phyloP scores from a whole-genome alignment of 2,113 vertebrate genomes.

The Upupa epops region DNA sequence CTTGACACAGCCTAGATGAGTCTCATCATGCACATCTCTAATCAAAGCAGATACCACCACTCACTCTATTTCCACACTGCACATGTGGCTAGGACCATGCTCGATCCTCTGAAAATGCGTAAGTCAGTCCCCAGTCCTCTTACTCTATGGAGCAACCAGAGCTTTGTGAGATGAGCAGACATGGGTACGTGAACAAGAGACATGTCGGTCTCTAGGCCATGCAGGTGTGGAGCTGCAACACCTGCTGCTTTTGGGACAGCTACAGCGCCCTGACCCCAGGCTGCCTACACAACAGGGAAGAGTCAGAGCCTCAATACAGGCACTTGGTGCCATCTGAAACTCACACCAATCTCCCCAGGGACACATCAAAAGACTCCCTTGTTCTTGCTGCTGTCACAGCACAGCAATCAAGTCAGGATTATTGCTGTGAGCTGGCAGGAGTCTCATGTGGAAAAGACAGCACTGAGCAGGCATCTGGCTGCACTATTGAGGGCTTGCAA shows the following conservation, averaged over 20 bases:
- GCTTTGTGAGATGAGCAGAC: no score
- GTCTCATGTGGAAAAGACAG: neutral
- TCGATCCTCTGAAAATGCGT: neutral
- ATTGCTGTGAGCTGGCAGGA: neutral
- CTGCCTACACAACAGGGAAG: rapidly evolving
- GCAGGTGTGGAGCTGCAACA: neutral
- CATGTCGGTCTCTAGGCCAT: neutral
- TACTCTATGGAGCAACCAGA: no score
- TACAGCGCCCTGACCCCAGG: rapidly evolving
- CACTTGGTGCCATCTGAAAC: neutral
- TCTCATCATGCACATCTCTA: neutral
- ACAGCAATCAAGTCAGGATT: neutral
- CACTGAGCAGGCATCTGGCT: neutral
- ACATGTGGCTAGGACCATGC: rapidly evolving
- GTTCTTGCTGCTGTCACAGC: rapidly evolving
- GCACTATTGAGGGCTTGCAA: neutral
- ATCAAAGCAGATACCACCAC: rapidly evolving
- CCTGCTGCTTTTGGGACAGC: neutral
- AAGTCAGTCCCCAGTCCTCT: neutral
- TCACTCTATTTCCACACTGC: neutral
- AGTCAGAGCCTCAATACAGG: neutral
- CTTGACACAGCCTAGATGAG: neutral
- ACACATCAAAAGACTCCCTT: neutral
- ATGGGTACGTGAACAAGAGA: neutral
- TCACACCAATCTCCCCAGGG: neutral